Conservation (phyloP, 2,113 vertebrate genomes). For the Polypterus senegalus region DNA sequence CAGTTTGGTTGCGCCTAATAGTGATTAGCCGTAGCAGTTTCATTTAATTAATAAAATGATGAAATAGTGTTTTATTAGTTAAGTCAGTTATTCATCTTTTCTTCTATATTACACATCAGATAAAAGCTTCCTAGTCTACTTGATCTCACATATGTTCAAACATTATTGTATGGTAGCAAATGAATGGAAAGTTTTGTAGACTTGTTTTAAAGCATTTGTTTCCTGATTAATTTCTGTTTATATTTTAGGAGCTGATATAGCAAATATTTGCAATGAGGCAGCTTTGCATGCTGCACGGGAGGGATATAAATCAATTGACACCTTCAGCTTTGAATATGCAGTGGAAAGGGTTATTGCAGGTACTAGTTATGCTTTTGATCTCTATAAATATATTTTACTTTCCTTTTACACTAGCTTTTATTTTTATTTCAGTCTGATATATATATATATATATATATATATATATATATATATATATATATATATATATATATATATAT, state of each 20-base stretch:
- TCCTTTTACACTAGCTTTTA: not conserved
- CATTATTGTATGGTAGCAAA: no score
- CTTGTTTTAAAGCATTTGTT: no score
- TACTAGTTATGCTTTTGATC: conserved; percentile 20
- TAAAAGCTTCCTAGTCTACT: no score
- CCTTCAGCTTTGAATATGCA: conserved; percentile 81
- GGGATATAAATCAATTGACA: conserved; percentile 76
- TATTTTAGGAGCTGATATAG: conserved; percentile 84
- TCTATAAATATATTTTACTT: not conserved
- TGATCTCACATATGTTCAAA: no score
- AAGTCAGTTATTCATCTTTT: no score
- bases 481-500: not conserved
- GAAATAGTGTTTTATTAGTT: no score
- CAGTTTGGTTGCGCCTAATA: no score
- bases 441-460: not conserved
- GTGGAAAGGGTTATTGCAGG: conserved; percentile 90
- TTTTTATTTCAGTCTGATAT: not conserved
- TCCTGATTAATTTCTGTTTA: not conserved
- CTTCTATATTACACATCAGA: no score
- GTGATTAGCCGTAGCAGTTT: no score
- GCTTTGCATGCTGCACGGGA: conserved; percentile 87
- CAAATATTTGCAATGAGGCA: conserved; percentile 92
- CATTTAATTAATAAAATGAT: no score
- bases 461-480: not conserved
- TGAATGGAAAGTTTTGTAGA: no score